Evolutionary conservation across 2,113 vertebrate genomes (phyloP), one percentile per base, ranked within the genome.

Genomic region (Nipponia nippon): DNA sequence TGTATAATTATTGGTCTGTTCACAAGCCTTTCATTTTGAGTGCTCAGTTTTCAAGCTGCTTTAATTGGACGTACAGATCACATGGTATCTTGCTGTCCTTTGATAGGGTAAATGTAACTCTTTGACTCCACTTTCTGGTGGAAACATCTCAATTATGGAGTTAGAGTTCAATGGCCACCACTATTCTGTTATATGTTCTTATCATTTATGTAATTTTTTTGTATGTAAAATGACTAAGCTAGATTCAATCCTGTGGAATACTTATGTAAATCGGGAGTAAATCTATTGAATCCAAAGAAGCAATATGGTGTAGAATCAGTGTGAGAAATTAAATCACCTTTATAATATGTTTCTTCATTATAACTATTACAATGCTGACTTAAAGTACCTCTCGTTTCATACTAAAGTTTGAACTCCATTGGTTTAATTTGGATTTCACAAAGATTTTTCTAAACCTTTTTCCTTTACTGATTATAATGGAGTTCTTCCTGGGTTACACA

Each of bases 1-100:
- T 95, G 47, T 63, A 52, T 95, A 96, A 96, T 94, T 95, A 89
- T 91, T 95, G 87, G 82, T 92, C 80, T 96, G 88, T 91, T 94
- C 91, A 82, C 55, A 96, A 94, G 75, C 87, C 83, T 95, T 95
- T 96, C 53, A 83, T 70, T 96, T 70, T 62, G 42, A 83, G 58
- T 95, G 80, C 62, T 93, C 79, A 29, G 66, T 91, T 92, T 88
- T 89, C 91, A 92, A 94, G 90, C 87, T 61, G 42, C 78, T 95
- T 90, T 93, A 95, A 86, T 34, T 95, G 93, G 79, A 73, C 0
- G 0, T 44, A 65, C 53, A 89, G 62, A 71, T 83, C 90, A 91
- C 58, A 42, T 89, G 91, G 20, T 34, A 49, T 56, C 40, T 58
- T 52, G 82, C 87, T 90, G 49, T 71, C 52, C 63, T 88, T 84